These are phyloP conservation scores for Serinus canaria DNA, from an alignment of 2,113 vertebrate genomes.

Conservation along the genomic window DNA sequence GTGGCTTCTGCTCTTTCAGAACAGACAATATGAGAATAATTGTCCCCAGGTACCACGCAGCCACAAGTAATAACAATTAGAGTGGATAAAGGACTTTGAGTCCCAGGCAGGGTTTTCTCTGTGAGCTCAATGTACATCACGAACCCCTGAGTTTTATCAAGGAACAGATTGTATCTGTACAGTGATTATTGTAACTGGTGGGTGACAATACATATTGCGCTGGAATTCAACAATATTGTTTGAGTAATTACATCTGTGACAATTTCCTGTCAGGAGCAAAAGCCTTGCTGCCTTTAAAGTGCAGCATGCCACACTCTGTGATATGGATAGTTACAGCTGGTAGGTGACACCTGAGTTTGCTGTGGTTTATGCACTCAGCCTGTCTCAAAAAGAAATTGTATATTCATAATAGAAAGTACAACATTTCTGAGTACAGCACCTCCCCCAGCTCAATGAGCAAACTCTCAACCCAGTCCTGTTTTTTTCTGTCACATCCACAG, in stretches of 20 bases:
- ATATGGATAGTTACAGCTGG: neutral
- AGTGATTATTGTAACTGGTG: neutral
- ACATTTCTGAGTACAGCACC: neutral
- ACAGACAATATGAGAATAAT: neutral
- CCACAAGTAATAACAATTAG: neutral
- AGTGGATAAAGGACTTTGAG: neutral
- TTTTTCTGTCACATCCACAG: neutral
- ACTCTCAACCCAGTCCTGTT: rapidly evolving
- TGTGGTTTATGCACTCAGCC: neutral
- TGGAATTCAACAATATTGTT: neutral
- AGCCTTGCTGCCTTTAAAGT: neutral
- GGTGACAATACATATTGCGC: neutral
- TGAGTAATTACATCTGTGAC: neutral
- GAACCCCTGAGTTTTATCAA: neutral
- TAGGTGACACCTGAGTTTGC: neutral
- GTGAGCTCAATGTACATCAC: neutral
- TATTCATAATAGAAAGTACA: neutral
- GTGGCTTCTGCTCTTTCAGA: neutral
- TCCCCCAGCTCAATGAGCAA: neutral
- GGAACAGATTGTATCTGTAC: neutral
- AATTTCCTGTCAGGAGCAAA: neutral
- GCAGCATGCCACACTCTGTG: rapidly evolving
- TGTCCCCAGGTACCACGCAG: neutral
- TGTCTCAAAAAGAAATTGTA: neutral
- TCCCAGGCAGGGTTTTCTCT: neutral